phyloP scores from a whole-genome alignment of 1,140 invertebrate genomes.

The Periplaneta americana region DNA sequence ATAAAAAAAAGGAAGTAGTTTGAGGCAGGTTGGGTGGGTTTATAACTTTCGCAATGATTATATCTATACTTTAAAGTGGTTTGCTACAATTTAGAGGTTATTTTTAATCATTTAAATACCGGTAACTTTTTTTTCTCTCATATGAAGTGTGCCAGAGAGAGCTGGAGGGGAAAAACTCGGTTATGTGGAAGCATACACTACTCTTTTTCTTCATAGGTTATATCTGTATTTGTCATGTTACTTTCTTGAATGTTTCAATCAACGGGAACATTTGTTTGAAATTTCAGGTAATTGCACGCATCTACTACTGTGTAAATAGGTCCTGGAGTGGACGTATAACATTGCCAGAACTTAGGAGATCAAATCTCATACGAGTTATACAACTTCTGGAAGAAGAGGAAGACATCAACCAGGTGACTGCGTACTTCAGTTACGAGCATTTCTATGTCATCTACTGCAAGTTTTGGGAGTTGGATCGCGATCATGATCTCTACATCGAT shows the following conservation, averaged over 20 bases:
- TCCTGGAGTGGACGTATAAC: constrained; percentile 95
- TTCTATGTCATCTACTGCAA: constrained; percentile 99
- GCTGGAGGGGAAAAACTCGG: constrained; percentile 68
- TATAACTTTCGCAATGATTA: no score
- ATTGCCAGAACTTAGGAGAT: constrained; percentile 82
- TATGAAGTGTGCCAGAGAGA: no score
- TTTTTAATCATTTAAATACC: no score
- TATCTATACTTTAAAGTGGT: no score
- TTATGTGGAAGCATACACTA: constrained; percentile 66
- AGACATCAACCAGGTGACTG: constrained; percentile 96
- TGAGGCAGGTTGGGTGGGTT: no score
- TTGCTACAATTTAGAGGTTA: no score
- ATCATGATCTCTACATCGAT: constrained; percentile 96
- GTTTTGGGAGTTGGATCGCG: constrained; percentile 98
- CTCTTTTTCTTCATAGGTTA: no score
- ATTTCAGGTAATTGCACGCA: constrained; percentile 86
- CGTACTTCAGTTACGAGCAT: constrained; percentile 99
- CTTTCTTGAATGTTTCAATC: no score
- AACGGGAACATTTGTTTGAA: no score
- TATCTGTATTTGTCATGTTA: no score
- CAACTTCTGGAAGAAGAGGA: constrained; percentile 82
- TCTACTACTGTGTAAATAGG: constrained; percentile 97
- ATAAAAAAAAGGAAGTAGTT: no score
- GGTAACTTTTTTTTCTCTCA: no score
- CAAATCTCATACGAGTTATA: constrained; percentile 79